Evolutionary conservation across 2,888 invertebrate species (phyloP), one percentile per base, ranked within the genome.

Genomic region (Agrotis segetum): DNA sequence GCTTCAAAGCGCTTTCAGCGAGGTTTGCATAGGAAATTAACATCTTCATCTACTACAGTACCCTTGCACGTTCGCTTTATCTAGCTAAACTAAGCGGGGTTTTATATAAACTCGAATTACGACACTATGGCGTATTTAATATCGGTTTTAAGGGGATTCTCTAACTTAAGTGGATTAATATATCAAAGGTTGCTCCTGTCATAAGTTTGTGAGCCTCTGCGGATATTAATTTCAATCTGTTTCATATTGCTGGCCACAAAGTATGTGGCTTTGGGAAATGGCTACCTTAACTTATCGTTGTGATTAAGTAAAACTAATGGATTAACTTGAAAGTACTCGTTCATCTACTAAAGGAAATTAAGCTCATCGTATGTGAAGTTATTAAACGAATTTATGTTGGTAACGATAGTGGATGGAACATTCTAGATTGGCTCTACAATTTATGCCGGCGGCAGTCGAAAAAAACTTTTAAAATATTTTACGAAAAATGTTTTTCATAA

Each of bases 1-100:
- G 83, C 77, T 74, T 74, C 82, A 83, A 84, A 81, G 85, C 83
- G 69, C 85, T 86, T 72, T 76, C 82, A 73, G 56, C 69, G 73
- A 82, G 81, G 86, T 86, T 89, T 88, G 87, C 87, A 84, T 87
- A 89, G 89, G 85, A 90, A 91, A 91, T 91, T 91, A 91, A 89
- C 89, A 87, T 88, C 87, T 85, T 84, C 82, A 83, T 83, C 84
- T 85, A 82, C 79, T 85, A 74, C 80, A 83, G 84, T 84, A 77
- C 72, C 72, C 71, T 72, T 73, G 74, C 34, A 34, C n/a, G n/a
- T n/a, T 34, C 56, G 56, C 79, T 78, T 78, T 83, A 77, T 73
- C 65, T 66, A 74, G 76, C 72, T 66, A 67, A 77, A 68, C 66
- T 68, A 61, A 77, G 67, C 81, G 59, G 52, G 56, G 29, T 70